Base-by-base conservation (phyloP, 2,888 invertebrate genomes). In the Pediacus dermestoides region DNA sequence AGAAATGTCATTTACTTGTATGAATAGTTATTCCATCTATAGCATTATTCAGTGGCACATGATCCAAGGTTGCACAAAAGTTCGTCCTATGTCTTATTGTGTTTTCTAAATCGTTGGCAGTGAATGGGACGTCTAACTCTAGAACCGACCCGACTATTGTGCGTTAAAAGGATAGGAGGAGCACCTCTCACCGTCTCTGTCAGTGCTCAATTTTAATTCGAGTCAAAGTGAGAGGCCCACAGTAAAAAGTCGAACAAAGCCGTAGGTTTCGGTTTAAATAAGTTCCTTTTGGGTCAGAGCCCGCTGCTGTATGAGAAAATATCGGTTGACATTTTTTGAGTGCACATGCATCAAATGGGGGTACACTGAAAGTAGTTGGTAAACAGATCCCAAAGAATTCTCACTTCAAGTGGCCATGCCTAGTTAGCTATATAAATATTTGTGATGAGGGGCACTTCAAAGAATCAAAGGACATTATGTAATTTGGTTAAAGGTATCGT, bases 121-220 rank as follows among this genome's bases (percentile, higher is more conserved):
- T 57, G 58, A 59, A 59, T 57, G 51, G 55, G 44, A 48, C 52
- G 51, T 39, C 54, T 55, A 58, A 58, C 56, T 60, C 52, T 53
- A 52, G 55, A 49, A 18, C 50, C 50, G 44, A 43, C 44, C 55
- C 53, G 49, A 40, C 55, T 49, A 61, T 61, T 62, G 60, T 59
- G 49, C 50, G 39, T 48, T 54, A 57, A 58, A 59, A 56, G 60
- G 56, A 51, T 57, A 55, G 58, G 58, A 53, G 55, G 60, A 54
- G 55, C 52, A 44, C 47, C 28, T 27, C 31, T 37, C 40, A 28
- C 46, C 34, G 42, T 45, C 42, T 48, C 33, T 34, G 38, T 44
- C 23, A n/a, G 8, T 6, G 10, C 8, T n/a, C 10, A 23, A 23
- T 23, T n/a, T 23, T 23, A 23, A 23, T 23, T 3, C 10, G n/a